Evolutionary conservation across 2,888 invertebrate species (phyloP), one percentile per base, ranked within the genome.

Genomic region (Heliconius cydno): DNA sequence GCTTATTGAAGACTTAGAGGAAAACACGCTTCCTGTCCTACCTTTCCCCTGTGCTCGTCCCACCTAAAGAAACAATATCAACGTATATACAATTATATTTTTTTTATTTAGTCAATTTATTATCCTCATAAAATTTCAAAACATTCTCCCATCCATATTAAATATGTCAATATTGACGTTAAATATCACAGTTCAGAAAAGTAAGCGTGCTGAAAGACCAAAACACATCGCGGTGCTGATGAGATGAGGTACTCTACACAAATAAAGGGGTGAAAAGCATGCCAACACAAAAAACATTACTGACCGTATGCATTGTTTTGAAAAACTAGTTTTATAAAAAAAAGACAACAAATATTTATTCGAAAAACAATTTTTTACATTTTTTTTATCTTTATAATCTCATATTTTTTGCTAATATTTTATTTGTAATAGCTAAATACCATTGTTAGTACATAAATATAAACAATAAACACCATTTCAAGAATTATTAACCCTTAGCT

Each of bases 11-110:
- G 98, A 98, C 92, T 99, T 99, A 80, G 97, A 97, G 5, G 98
- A 98, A 97, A 98, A 99, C 77, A 98, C 97, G 89, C 98, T 98
- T 0, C 98, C 97, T 0, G 98, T 97, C 66, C 98, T 96, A 84
- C 97, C 97, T 89, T 98, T 98, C 3, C 96, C 96, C 0, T 85
- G 84, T 12, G 85, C 72, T 63, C 80, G 89, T 72, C 88, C 96
- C 6, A 96, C 96, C 88, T 97, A 97, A 97, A 90, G 83, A 38
- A 57, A 57, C n/a, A 30, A 22, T 72, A 30, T 52, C 79, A 66
- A 28, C 34, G 10, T 52, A 68, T n/a, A n/a, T n/a, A n/a, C n/a
- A n/a, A 60, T 52, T 52, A n/a, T 60, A n/a, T 12, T 10, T 10
- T 60, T 60, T 60, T 10, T 60, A 60, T n/a, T 60, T 60, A 60